These are phyloP conservation scores for Phoebastria nigripes DNA, from an alignment of 2,797 vertebrate species.

Conservation along the genomic window DNA sequence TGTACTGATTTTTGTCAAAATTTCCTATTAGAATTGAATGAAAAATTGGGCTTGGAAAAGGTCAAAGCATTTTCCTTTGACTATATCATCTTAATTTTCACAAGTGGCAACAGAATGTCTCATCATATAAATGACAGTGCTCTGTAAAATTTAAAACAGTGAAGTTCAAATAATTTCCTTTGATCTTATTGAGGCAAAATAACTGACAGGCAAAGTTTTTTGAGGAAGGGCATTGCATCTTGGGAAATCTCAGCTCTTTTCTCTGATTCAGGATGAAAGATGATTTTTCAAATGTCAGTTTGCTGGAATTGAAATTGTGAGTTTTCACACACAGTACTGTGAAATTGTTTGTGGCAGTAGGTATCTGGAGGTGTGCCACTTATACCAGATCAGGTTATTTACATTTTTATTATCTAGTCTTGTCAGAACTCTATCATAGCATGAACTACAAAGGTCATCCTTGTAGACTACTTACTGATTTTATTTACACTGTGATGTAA, in stretches of 20 bases:
- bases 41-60: neutral
- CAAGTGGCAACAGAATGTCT: neutral
- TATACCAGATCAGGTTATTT: neutral
- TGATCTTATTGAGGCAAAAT: neutral
- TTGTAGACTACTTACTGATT: neutral
- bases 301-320: neutral
- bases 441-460: neutral
- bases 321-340: neutral
- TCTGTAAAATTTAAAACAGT: neutral
- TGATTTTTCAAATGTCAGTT: neutral
- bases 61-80: neutral
- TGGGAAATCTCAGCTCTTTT: neutral
- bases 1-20: neutral
- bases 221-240: neutral
- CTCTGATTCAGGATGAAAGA: neutral
- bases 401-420: neutral
- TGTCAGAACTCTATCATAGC: neutral
- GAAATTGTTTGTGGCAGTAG: neutral
- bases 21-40: neutral
- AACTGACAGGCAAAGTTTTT: neutral
- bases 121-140: neutral
- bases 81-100: neutral
- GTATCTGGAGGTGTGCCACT: neutral
- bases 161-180: neutral
- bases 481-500: neutral